A percentile compares a stretch with the other conserved stretches of the same genome.
Evolutionary conservation across 2,113 vertebrate species (phyloP).

Genomic region (Cercopithecus mona): DNA sequence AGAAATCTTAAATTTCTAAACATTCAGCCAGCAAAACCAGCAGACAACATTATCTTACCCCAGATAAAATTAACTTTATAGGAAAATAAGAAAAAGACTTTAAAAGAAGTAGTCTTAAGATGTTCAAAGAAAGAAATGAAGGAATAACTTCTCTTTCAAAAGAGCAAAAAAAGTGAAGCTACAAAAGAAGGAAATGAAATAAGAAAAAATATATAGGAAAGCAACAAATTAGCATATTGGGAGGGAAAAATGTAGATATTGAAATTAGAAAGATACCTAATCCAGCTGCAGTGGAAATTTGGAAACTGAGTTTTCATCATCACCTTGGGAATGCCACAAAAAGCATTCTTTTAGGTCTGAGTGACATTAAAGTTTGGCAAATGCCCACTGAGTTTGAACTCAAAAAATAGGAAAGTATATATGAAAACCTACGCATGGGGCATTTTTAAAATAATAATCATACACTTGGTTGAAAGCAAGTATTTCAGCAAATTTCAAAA

Average conservation of each 20-base stretch:
- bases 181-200: background rate
- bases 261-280: background rate
- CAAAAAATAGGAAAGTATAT: background rate
- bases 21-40: background rate
- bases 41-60: background rate
- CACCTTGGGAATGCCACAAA: background rate
- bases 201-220: slow-evolving; percentile 5
- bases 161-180: background rate
- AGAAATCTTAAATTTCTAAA: slow-evolving; percentile 2
- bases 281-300: background rate
- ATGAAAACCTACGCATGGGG: background rate
- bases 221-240: background rate
- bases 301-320: background rate
- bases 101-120: background rate
- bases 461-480: background rate
- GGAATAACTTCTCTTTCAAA: slow-evolving; percentile 6
- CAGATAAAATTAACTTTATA: slow-evolving; percentile 16
- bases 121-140: background rate
- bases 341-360: background rate
- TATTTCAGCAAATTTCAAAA: background rate
- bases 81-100: background rate
- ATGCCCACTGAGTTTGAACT: background rate
- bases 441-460: background rate
- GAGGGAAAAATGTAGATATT: background rate
- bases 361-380: background rate